These are phyloP conservation scores for Scomber colias DNA, from an alignment of 2,113 vertebrate species.

Conservation along the genomic window DNA sequence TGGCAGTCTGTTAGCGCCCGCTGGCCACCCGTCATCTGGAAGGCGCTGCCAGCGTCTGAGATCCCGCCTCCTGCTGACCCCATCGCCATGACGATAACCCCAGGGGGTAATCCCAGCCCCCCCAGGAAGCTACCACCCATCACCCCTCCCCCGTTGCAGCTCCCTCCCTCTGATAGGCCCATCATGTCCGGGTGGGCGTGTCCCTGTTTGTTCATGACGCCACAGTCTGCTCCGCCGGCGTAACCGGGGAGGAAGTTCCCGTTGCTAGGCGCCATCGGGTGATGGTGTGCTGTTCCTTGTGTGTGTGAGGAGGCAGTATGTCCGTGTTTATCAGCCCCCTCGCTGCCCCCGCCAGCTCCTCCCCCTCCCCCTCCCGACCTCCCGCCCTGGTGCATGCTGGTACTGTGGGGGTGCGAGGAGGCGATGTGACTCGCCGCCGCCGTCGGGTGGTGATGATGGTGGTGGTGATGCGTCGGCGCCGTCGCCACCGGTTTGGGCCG, in stretches of 20 bases:
- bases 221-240: constrained; percentile 88
- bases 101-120: constrained; percentile 92
- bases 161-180: constrained; percentile 79
- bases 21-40: constrained; percentile 90
- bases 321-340: constrained; percentile 85
- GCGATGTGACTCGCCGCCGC: constrained; percentile 70
- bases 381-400: constrained; percentile 84
- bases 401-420: constrained; percentile 79
- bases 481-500: constrained; percentile 74
- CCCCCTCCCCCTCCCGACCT: constrained; percentile 50
- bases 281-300: constrained; percentile 90
- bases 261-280: constrained; percentile 82
- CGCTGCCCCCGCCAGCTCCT: constrained; percentile 40
- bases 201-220: constrained; percentile 91
- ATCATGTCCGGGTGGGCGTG: constrained; percentile 79
- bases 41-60: constrained; percentile 88
- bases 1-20: constrained; percentile 91
- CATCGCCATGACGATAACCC: constrained; percentile 96
- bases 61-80: constrained; percentile 86
- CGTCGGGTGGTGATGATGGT: constrained; percentile 54
- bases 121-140: constrained; percentile 92
- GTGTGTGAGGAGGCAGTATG: constrained; percentile 85
- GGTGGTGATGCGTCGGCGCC: constrained; percentile 58
- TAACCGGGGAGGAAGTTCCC: constrained; percentile 88
- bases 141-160: constrained; percentile 88